These are phyloP conservation scores for Bolborhynchus lineola DNA, from an alignment of 2,113 vertebrate genomes.

Conservation along the genomic window DNA sequence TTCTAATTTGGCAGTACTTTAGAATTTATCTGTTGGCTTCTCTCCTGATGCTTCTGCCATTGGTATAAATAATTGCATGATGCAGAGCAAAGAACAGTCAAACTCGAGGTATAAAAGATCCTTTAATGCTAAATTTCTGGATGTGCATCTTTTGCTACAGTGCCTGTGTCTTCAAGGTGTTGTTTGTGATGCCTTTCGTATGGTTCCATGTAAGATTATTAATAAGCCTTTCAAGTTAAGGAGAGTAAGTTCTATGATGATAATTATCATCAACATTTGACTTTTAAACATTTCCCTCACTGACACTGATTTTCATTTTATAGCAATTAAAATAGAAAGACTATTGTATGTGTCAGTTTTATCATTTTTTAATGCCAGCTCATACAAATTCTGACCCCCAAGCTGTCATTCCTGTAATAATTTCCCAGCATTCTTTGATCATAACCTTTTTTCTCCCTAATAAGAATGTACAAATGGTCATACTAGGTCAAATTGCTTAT, in stretches of 20 bases:
- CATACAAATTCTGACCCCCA: neutral
- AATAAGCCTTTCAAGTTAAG: neutral
- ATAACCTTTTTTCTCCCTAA: neutral
- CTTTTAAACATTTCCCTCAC: neutral
- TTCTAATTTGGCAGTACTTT: conserved; percentile 5
- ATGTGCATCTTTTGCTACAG: neutral
- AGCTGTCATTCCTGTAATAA: neutral
- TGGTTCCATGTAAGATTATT: neutral
- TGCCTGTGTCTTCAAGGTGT: neutral
- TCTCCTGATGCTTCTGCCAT: neutral
- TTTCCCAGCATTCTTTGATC: neutral
- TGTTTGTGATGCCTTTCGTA: neutral
- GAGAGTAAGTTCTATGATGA: neutral
- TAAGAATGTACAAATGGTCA: neutral
- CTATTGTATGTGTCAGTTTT: neutral
- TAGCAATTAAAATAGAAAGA: neutral
- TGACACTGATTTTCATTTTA: neutral
- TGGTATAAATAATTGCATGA: neutral
- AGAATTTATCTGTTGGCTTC: neutral
- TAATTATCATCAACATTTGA: neutral
- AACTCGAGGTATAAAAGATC: neutral
- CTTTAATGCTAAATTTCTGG: neutral
- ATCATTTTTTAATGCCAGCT: neutral
- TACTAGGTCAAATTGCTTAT: neutral
- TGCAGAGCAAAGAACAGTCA: neutral